Conservation (phyloP, 2,888 invertebrate genomes). For the Watsonalla binaria region DNA sequence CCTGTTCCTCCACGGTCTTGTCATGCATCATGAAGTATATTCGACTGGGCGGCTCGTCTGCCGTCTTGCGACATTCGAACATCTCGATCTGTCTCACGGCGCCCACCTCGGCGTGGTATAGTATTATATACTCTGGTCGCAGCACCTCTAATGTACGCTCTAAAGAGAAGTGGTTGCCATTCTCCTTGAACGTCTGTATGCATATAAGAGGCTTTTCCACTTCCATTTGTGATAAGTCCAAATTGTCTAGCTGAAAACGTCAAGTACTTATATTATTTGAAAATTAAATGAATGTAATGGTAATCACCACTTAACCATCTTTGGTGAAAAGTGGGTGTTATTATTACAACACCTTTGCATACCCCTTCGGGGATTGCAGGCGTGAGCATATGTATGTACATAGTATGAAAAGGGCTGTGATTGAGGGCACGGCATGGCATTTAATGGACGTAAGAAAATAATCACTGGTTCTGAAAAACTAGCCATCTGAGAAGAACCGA, state of each 20-base stretch:
- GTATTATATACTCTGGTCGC: slow-evolving; percentile 89
- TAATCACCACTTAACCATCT: too few species aligned
- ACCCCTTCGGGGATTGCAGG: too few species aligned
- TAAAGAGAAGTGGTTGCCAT: slow-evolving; percentile 84
- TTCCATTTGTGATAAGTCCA: slow-evolving; percentile 82
- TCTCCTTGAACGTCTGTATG: slow-evolving; percentile 88
- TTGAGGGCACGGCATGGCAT: too few species aligned
- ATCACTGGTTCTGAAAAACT: neutral
- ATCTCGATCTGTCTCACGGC: slow-evolving; percentile 95
- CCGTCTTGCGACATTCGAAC: slow-evolving; percentile 81
- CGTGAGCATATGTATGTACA: too few species aligned
- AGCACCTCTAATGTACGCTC: slow-evolving; percentile 82
- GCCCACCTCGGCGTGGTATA: slow-evolving; percentile 93
- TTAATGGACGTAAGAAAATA: too few species aligned
- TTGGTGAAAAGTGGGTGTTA: too few species aligned
- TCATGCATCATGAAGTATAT: slow-evolving; percentile 95
- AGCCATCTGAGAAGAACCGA: neutral
- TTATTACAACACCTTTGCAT: too few species aligned
- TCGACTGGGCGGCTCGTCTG: slow-evolving; percentile 73
- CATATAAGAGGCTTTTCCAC: slow-evolving; percentile 83
- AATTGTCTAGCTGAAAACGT: slow-evolving; percentile 82
- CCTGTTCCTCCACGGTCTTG: slow-evolving; percentile 97
- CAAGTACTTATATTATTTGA: neutral
- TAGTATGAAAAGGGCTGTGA: too few species aligned
- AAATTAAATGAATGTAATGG: too few species aligned